phyloP scores from a whole-genome alignment of 2,113 vertebrate genomes.

The Lepisosteus osseus region DNA sequence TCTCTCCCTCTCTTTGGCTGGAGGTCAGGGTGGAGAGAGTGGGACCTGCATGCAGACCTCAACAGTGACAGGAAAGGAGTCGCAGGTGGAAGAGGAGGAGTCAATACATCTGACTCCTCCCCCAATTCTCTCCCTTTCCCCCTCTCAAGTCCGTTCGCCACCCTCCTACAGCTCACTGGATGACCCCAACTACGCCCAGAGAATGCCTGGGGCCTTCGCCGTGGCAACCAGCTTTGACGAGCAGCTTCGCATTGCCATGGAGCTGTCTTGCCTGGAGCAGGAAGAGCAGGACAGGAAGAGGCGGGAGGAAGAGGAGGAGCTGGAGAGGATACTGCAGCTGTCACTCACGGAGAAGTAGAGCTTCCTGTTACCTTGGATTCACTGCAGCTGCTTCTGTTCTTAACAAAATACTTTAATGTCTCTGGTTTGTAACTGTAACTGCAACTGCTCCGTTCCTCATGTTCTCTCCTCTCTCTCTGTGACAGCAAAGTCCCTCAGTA shows the following conservation, averaged over 20 bases:
- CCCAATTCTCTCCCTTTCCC: slow-evolving; percentile 36
- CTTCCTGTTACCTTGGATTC: background rate
- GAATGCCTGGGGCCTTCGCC: slow-evolving; percentile 43
- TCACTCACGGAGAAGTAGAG: slow-evolving; percentile 89
- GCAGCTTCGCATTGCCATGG: slow-evolving; percentile 87
- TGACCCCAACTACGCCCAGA: slow-evolving; percentile 26
- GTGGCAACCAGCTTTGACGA: slow-evolving; percentile 75
- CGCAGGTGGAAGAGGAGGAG: slow-evolving; percentile 29
- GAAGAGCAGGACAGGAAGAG: slow-evolving; percentile 75
- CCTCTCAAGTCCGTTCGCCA: slow-evolving; percentile 48
- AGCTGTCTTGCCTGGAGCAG: slow-evolving; percentile 82
- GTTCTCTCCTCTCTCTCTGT: too few species aligned
- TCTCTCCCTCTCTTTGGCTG: slow-evolving; percentile 67
- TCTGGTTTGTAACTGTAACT: too few species aligned
- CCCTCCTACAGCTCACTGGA: slow-evolving; percentile 50
- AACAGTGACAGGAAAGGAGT: too few species aligned
- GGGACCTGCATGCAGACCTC: background rate
- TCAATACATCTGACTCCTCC: slow-evolving; percentile 24
- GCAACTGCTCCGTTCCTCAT: too few species aligned
- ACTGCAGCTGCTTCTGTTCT: too few species aligned
- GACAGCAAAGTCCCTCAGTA: too few species aligned
- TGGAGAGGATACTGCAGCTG: slow-evolving; percentile 83
- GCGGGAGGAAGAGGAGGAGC: slow-evolving; percentile 79
- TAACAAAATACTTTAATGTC: too few species aligned
- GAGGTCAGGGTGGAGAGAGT: slow-evolving; percentile 36